Conservation (phyloP, 2,797 vertebrate species). For the Sebastolobus altivelis region DNA sequence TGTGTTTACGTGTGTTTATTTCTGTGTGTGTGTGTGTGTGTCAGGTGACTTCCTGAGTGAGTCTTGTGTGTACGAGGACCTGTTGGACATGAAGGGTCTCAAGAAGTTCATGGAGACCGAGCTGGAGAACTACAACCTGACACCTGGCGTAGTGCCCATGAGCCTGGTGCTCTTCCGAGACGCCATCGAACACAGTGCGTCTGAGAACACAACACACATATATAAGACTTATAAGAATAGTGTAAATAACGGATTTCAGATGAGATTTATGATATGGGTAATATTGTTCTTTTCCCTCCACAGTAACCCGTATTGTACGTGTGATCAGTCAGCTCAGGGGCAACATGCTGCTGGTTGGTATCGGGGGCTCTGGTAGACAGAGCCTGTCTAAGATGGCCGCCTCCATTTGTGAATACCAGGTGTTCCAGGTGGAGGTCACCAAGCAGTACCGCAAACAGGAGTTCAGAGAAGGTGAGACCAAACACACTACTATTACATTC, state of each 20-base stretch:
- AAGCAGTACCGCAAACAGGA: constrained; percentile 91
- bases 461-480: constrained; percentile 89
- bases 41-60: constrained; percentile 90
- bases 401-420: constrained; percentile 87
- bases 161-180: constrained; percentile 90
- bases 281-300: constrained; percentile 23
- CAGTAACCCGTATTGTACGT: constrained; percentile 87
- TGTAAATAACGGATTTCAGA: neutral
- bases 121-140: constrained; percentile 88
- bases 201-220: neutral
- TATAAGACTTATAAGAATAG: neutral
- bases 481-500: neutral
- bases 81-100: constrained; percentile 84
- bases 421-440: constrained; percentile 91
- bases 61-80: constrained; percentile 88
- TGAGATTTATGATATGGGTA: neutral
- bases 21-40: constrained; percentile 13
- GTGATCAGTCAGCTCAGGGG: constrained; percentile 92
- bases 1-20: constrained; percentile 18
- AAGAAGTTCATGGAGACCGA: constrained; percentile 89
- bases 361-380: constrained; percentile 91
- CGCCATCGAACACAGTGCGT: constrained; percentile 89
- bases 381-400: constrained; percentile 90
- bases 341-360: constrained; percentile 93
- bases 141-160: constrained; percentile 86